Evolutionary conservation across 2,888 invertebrate species (phyloP), one percentile per base, ranked within the genome.

Genomic region (Arge pagana): DNA sequence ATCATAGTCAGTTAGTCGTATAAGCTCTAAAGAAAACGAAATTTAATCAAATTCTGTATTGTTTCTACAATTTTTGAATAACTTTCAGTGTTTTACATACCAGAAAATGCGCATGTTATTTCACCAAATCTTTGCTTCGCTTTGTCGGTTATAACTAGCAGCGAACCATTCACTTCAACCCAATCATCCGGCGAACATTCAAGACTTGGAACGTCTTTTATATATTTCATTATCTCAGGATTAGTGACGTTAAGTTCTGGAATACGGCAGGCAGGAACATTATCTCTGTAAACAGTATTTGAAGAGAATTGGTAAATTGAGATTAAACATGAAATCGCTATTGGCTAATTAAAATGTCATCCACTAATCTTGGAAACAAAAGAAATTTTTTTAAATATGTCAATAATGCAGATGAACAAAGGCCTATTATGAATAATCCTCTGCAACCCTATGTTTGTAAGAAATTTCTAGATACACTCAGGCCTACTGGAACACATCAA

Each of bases 161-260:
- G 76, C 0, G 78, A 78, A 24, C 78, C 78, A 68, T 79, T 62
- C 15, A 75, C 88, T 62, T 79, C 81, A 1, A 93, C 90, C 95
- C 94, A 95, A 70, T 93, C 88, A 55, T 74, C 81, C 66, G 67
- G 76, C 8, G 80, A 80, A 68, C 95, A 95, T 10, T 80, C 76
- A 2, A 93, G 78, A 0, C 83, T 82, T 0, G 84, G 81, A 10
- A 83, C 79, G 8, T 82, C 72, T 58, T 82, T 80, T 53, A 90
- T 83, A 63, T 88, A 90, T 68, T 84, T 84, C 77, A 85, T 86
- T 26, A 93, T 86, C 63, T 89, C 89, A 5, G 86, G 84, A 56
- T 87, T 84, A 64, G 84, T 80, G 24, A 88, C 76, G 5, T 86
- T 84, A 53, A 90, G 74, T 42, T 81, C 73, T 0, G 89, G 89